These are phyloP conservation scores for Phaethornis superciliosus DNA, from an alignment of 2,113 vertebrate species.

Conservation along the genomic window DNA sequence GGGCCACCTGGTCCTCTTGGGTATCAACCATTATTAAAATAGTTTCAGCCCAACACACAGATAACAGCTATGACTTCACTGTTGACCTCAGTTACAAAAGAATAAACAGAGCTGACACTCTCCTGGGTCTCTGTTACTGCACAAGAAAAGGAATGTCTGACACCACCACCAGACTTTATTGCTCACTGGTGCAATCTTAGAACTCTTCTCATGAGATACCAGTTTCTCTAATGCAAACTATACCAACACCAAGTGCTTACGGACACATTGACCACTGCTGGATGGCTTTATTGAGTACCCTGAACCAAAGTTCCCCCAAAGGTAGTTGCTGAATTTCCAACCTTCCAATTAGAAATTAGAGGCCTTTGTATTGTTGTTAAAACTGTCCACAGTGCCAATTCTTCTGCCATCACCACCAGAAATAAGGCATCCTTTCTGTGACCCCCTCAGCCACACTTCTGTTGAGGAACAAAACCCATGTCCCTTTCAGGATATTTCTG, in stretches of 20 bases:
- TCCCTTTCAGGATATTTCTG: neutral
- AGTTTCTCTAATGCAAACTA: neutral
- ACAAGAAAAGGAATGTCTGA: neutral
- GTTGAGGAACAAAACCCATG: neutral
- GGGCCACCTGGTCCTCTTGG: neutral
- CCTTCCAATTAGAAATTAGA: neutral
- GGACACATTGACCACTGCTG: neutral
- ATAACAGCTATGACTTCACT: neutral
- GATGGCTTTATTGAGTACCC: constrained; percentile 19
- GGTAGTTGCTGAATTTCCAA: neutral
- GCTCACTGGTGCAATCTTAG: neutral
- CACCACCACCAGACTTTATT: neutral
- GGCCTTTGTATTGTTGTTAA: neutral
- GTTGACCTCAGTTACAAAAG: neutral
- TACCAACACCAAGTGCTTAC: neutral
- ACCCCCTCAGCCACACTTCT: neutral
- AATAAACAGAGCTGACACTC: neutral
- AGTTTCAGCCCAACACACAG: neutral
- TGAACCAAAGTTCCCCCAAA: neutral
- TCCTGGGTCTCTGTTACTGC: neutral
- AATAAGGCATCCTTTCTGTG: neutral
- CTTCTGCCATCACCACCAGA: neutral
- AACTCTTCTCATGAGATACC: neutral
- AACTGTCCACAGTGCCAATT: neutral
- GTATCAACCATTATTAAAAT: too few relatives aligned